Conservation (phyloP, 2,797 vertebrate genomes). For the Selene dorsalis region DNA sequence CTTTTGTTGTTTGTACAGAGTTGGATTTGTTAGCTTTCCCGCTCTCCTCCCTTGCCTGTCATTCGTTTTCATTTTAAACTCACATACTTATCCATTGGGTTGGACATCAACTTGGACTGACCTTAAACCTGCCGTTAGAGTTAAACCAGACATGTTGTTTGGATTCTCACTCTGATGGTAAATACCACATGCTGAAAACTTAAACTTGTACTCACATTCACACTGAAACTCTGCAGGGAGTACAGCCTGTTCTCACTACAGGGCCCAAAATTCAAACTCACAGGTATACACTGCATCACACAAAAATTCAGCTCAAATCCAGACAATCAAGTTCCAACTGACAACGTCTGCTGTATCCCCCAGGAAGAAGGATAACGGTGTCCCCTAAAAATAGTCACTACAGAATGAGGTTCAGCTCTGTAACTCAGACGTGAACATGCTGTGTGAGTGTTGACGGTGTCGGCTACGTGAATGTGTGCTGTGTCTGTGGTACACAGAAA, state of each 20-base stretch:
- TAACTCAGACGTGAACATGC: slow-evolving; percentile 46
- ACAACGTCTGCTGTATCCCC: slow-evolving; percentile 35
- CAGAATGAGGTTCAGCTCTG: slow-evolving; percentile 37
- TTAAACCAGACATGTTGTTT: slow-evolving; percentile 52
- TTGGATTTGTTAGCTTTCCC: slow-evolving; percentile 71
- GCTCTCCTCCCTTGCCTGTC: slow-evolving; percentile 63
- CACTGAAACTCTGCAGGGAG: slow-evolving; percentile 54
- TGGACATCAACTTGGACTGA: slow-evolving; percentile 52
- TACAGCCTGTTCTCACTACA: slow-evolving; percentile 5
- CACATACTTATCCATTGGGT: slow-evolving; percentile 44
- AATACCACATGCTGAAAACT: slow-evolving; percentile 66
- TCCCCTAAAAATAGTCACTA: slow-evolving; percentile 60
- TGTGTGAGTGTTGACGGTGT: slow-evolving; percentile 39
- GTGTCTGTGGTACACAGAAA: slow-evolving; percentile 47
- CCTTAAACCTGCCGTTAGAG: slow-evolving; percentile 49
- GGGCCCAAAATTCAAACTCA: slow-evolving; percentile 20
- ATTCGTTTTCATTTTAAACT: slow-evolving; percentile 69
- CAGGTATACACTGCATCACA: slow-evolving; percentile 30
- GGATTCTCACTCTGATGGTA: slow-evolving; percentile 63
- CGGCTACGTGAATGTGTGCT: slow-evolving; percentile 26
- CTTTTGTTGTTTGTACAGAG: slow-evolving; percentile 79
- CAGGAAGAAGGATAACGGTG: slow-evolving; percentile 46
- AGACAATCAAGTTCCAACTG: slow-evolving; percentile 22
- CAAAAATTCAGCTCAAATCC: slow-evolving; percentile 11
- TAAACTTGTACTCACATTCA: slow-evolving; percentile 48